These are phyloP conservation scores for Aurelia aurita DNA, from an alignment of 30 jellyfish, hydroid and myxozoan genomes.

Conservation along the genomic window DNA sequence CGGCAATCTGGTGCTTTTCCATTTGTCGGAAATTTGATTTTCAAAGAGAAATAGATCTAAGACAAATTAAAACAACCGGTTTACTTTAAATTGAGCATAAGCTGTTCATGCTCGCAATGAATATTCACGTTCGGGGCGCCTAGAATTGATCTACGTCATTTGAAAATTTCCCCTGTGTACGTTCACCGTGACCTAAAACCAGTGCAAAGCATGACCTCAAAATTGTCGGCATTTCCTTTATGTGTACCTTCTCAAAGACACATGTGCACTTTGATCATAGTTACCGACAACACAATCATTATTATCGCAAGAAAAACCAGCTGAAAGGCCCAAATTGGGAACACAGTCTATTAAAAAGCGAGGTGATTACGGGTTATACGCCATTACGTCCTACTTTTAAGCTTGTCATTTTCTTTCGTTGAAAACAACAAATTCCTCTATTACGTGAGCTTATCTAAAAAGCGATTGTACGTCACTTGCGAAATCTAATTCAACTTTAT, in stretches of 20 bases:
- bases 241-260: constrained; percentile 47
- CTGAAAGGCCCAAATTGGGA: constrained; percentile 47
- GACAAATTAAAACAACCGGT: constrained; percentile 55
- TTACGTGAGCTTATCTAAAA: constrained; percentile 35
- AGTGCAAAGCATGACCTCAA: constrained; percentile 57
- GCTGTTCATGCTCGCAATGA: constrained; percentile 45
- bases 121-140: constrained; percentile 67
- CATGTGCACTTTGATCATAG: constrained; percentile 56
- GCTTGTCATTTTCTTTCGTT: constrained; percentile 37
- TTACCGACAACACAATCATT: constrained; percentile 56
- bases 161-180: constrained; percentile 33
- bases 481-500: constrained; percentile 29
- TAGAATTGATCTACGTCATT: constrained; percentile 32
- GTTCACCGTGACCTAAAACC: constrained; percentile 63
- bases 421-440: constrained; percentile 24
- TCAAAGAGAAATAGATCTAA: constrained; percentile 50
- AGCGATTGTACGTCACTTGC: constrained; percentile 39
- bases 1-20: constrained; percentile 51
- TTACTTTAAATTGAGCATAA: constrained; percentile 32
- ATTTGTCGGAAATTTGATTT: constrained; percentile 47
- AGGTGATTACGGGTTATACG: no score
- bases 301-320: constrained; percentile 61
- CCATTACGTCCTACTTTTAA: constrained; percentile 27
- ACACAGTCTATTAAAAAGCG: constrained; percentile 48
- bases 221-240: constrained; percentile 62